phyloP scores from a whole-genome alignment of 2,888 invertebrate genomes.

The Leptinotarsa haldemani region DNA sequence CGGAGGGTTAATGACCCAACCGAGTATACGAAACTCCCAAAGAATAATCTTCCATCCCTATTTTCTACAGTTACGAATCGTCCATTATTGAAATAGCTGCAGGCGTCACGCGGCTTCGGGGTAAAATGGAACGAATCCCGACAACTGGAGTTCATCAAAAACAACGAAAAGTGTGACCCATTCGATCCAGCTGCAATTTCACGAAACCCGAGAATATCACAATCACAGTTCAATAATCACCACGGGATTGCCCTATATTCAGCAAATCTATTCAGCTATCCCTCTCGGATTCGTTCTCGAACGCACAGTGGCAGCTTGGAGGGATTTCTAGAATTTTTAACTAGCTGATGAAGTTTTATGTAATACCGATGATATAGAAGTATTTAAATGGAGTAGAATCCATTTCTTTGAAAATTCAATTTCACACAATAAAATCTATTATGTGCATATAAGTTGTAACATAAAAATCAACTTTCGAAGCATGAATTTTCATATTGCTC shows the following conservation, averaged over 20 bases:
- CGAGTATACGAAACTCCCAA: neutral
- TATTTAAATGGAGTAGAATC: too few relatives aligned
- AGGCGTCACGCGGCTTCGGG: neutral
- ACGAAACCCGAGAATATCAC: conserved; percentile 12
- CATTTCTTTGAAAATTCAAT: too few relatives aligned
- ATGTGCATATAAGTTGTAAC: too few relatives aligned
- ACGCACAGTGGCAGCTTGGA: neutral
- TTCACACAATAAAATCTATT: too few relatives aligned
- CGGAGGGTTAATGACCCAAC: too few relatives aligned
- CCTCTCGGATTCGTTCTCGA: neutral
- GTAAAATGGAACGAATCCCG: neutral
- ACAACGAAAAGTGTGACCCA: conserved; percentile 7
- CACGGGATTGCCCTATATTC: neutral
- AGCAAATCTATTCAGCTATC: conserved; percentile 1
- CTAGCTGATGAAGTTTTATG: too few relatives aligned
- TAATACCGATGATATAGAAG: too few relatives aligned
- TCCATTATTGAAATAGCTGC: neutral
- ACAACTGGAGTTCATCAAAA: conserved; percentile 10
- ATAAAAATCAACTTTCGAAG: too few relatives aligned
- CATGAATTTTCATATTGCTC: too few relatives aligned
- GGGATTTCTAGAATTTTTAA: neutral
- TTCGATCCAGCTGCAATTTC: conserved; percentile 10
- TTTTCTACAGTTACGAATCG: conserved; percentile 1
- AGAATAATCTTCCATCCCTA: neutral
- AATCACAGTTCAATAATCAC: conserved; percentile 12